phyloP scores from a whole-genome alignment of 2,113 vertebrate species.

The Dolichallabes microphthalmus region DNA sequence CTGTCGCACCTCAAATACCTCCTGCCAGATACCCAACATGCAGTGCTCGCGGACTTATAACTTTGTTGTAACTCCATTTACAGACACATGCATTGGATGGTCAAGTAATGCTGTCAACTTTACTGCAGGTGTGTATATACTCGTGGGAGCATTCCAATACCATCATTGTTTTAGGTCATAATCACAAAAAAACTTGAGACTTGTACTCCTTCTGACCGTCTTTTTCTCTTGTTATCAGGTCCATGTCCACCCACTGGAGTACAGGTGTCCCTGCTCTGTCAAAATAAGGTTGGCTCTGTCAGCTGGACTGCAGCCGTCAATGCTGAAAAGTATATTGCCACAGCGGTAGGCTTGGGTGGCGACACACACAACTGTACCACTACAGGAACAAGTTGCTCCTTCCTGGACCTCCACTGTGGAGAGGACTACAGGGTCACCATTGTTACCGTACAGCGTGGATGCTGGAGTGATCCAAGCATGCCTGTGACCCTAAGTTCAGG shows the following conservation, averaged over 20 bases:
- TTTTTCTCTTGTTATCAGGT: constrained; percentile 52
- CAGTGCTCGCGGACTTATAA: constrained; percentile 67
- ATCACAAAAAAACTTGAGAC: background rate
- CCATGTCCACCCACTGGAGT: constrained; percentile 68
- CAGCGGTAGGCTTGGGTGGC: background rate
- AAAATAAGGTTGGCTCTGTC: constrained; percentile 61
- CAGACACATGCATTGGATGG: constrained; percentile 57
- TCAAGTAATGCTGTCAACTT: constrained; percentile 51
- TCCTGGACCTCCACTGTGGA: constrained; percentile 66
- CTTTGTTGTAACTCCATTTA: constrained; percentile 65
- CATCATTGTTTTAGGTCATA: background rate
- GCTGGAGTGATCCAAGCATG: constrained; percentile 63
- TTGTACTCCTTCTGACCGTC: background rate
- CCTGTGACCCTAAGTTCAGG: constrained; percentile 64
- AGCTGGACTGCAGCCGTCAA: constrained; percentile 58
- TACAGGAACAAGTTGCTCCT: constrained; percentile 59
- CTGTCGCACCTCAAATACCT: constrained; percentile 58
- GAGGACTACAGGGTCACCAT: constrained; percentile 56
- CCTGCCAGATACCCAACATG: constrained; percentile 64
- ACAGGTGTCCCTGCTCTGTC: constrained; percentile 59
- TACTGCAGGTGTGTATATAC: constrained; percentile 61
- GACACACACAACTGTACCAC: constrained; percentile 61
- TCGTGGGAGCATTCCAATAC: background rate
- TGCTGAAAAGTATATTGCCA: constrained; percentile 64
- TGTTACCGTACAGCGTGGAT: constrained; percentile 64